Evolutionary conservation across 2,888 invertebrate species (phyloP).

Genomic region (Rhagium mordax): DNA sequence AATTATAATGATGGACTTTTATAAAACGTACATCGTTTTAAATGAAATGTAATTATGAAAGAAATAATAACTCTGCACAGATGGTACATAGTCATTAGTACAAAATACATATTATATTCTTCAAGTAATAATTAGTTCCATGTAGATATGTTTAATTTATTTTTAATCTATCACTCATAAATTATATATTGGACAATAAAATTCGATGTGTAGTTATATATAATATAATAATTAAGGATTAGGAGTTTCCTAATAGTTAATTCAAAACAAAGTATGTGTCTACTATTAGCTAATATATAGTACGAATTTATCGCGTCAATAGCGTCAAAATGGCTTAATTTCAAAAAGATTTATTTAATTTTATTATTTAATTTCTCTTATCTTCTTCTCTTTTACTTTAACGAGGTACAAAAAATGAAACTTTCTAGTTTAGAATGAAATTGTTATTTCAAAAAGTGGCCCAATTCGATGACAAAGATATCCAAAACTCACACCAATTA

Average conservation of each 20-base stretch:
- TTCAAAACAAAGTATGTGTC: neutral
- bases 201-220: neutral
- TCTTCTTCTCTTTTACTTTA: too few species aligned
- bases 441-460: too few species aligned
- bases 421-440: too few species aligned
- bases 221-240: conserved; percentile 19
- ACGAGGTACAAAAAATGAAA: too few species aligned
- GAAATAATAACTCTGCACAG: conserved; percentile 42
- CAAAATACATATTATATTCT: conserved; percentile 40
- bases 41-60: conserved; percentile 54
- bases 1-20: conserved; percentile 53
- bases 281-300: too few species aligned
- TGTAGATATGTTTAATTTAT: conserved; percentile 50
- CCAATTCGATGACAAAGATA: too few species aligned
- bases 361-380: too few species aligned
- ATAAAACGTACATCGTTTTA: conserved; percentile 48
- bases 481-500: too few species aligned
- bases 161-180: conserved; percentile 47
- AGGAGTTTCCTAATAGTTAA: conserved; percentile 1
- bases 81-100: conserved; percentile 50
- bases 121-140: conserved; percentile 42
- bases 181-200: conserved; percentile 7
- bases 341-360: too few species aligned
- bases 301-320: too few species aligned
- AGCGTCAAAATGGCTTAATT: too few species aligned